Conservation (phyloP, 2,888 invertebrate species). For the Bugulina stolonifera region DNA sequence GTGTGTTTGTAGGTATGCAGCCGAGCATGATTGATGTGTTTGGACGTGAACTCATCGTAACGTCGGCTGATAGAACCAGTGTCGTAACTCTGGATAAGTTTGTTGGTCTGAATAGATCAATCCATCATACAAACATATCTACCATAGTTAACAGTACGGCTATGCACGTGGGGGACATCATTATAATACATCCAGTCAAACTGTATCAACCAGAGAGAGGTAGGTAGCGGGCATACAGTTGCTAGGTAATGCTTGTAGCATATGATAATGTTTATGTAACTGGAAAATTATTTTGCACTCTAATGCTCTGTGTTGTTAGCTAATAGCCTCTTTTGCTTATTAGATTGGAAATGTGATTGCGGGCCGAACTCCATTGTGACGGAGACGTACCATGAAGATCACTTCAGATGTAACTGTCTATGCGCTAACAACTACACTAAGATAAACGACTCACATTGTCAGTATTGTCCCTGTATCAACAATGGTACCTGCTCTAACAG, state of each 20-base stretch:
- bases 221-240: too few species aligned
- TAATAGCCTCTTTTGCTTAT: background rate
- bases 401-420: background rate
- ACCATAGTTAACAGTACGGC: background rate
- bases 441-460: background rate
- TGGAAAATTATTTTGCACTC: too few species aligned
- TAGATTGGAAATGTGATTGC: background rate
- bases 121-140: background rate
- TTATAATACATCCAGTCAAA: background rate
- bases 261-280: too few species aligned
- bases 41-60: conserved; percentile 7
- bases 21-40: conserved; percentile 19
- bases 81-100: conserved; percentile 14
- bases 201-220: background rate
- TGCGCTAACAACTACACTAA: conserved; percentile 6
- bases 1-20: background rate
- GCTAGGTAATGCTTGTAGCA: too few species aligned
- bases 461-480: conserved; percentile 14
- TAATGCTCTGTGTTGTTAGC: background rate
- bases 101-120: background rate
- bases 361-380: background rate
- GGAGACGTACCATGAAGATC: background rate
- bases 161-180: background rate
- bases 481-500: conserved; percentile 11
- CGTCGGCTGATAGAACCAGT: background rate